A percentile compares a stretch with the other conserved stretches of the same genome.
Evolutionary conservation across 1,140 invertebrate species (phyloP).

Genomic region (Drosophila equinoxialis): DNA sequence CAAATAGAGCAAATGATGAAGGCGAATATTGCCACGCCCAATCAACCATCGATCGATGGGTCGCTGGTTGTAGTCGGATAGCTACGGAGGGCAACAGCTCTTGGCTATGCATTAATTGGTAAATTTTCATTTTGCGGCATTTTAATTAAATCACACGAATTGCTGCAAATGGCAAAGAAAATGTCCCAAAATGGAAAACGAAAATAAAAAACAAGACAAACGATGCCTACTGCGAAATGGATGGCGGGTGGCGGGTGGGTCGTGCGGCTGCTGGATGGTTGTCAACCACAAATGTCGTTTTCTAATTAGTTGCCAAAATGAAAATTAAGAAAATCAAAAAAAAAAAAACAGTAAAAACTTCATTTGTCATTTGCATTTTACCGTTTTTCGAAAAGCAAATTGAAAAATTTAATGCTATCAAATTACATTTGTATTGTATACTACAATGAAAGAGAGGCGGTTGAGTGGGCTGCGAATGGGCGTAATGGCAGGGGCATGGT

Average conservation of each 20-base stretch:
- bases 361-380: constrained; percentile 72
- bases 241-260: background rate
- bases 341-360: constrained; percentile 41
- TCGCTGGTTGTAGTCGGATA: too few species aligned
- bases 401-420: constrained; percentile 54
- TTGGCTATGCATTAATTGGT: constrained; percentile 62
- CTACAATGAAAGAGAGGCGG: background rate
- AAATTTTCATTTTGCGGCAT: constrained; percentile 62
- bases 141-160: constrained; percentile 78
- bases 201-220: constrained; percentile 7
- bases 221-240: background rate
- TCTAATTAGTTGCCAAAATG: constrained; percentile 70
- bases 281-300: constrained; percentile 68
- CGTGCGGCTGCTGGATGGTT: background rate
- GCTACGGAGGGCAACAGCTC: constrained; percentile 1
- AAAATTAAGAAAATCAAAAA: constrained; percentile 8
- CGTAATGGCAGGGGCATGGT: background rate
- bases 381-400: constrained; percentile 20
- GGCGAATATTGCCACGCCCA: constrained; percentile 8
- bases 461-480: background rate
- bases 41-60: background rate
- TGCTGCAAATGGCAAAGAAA: constrained; percentile 48
- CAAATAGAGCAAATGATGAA: constrained; percentile 24
- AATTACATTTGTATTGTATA: constrained; percentile 23
- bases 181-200: background rate